A percentile compares a stretch with the other conserved stretches of the same genome.
Evolutionary conservation across 2,113 vertebrate species (phyloP).

Genomic region (Trematocara nigrifrons): DNA sequence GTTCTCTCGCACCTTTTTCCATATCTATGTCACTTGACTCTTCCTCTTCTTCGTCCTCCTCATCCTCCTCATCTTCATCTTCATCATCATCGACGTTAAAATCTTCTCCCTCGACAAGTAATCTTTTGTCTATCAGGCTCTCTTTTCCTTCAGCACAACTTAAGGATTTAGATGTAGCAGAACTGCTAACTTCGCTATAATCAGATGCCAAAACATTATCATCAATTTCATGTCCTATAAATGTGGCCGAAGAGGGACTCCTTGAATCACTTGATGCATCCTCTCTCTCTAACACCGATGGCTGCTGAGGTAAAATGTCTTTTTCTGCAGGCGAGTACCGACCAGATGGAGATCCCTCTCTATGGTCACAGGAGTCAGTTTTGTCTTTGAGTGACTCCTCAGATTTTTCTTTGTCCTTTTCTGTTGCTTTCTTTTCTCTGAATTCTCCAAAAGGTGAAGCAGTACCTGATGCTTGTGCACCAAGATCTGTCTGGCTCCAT

Average conservation of each 20-base stretch:
- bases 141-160: constrained; percentile 65
- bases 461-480: not conserved
- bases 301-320: constrained; percentile 43
- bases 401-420: constrained; percentile 42
- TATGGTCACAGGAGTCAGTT: constrained; percentile 26
- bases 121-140: constrained; percentile 56
- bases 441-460: constrained; percentile 1
- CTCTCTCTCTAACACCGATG: not conserved
- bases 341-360: constrained; percentile 41
- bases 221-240: constrained; percentile 48
- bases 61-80: constrained; percentile 55
- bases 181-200: constrained; percentile 53
- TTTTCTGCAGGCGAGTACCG: constrained; percentile 47
- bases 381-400: constrained; percentile 42
- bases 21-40: constrained; percentile 84
- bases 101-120: constrained; percentile 69
- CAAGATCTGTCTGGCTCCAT: constrained; percentile 55
- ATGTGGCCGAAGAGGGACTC: not conserved
- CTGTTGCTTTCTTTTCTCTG: constrained; percentile 41
- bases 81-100: constrained; percentile 64
- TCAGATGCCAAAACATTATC: constrained; percentile 70
- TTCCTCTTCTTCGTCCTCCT: constrained; percentile 75
- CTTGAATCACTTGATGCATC: constrained; percentile 13
- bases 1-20: constrained; percentile 91
- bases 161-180: constrained; percentile 29